These are phyloP conservation scores for Lates japonicus DNA, from an alignment of 2,797 vertebrate genomes.

Conservation along the genomic window DNA sequence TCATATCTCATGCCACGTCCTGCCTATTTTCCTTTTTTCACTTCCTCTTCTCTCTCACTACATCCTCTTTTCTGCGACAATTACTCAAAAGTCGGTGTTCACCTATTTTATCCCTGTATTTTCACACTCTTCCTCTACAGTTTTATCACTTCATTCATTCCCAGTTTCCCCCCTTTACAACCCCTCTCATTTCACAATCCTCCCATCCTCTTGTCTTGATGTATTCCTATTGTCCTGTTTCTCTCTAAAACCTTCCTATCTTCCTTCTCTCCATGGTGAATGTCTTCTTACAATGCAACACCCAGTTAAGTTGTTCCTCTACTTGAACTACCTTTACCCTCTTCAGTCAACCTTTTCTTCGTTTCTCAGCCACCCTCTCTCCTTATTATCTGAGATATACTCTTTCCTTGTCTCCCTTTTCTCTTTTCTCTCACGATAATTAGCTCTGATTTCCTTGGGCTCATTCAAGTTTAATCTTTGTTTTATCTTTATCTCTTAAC, in stretches of 20 bases:
- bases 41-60: slow-evolving; percentile 8
- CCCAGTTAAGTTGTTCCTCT: background rate
- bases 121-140: background rate
- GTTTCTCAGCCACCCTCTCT: background rate
- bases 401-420: background rate
- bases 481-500: background rate
- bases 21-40: slow-evolving; percentile 8
- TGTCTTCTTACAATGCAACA: background rate
- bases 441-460: background rate
- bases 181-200: background rate
- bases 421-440: background rate
- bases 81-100: background rate
- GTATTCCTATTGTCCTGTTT: background rate
- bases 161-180: background rate
- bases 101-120: background rate
- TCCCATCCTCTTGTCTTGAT: background rate
- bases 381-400: background rate
- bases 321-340: background rate
- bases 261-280: background rate
- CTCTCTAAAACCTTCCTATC: background rate
- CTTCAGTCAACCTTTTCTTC: background rate
- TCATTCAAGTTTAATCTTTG: background rate
- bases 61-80: background rate
- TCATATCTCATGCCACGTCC: slow-evolving; percentile 26
- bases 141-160: background rate